Percentiles rank a stretch among this genome's conserved stretches.
phyloP scores from a whole-genome alignment of 2,888 invertebrate species.

The Drosophila bunnanda region DNA sequence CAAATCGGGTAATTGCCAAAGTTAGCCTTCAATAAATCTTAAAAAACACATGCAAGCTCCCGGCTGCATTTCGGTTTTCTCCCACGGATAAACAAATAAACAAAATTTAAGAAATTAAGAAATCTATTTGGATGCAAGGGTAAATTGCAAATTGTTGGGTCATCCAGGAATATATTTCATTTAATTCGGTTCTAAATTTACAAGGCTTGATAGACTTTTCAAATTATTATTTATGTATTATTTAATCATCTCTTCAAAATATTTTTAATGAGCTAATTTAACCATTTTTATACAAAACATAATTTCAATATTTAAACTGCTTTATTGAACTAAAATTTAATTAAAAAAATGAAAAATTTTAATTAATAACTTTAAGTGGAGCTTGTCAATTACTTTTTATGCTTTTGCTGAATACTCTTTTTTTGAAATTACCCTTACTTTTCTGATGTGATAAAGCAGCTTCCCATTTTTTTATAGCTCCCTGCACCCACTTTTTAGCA shows the following conservation, averaged over 20 bases:
- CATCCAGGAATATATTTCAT: slow-evolving; percentile 27
- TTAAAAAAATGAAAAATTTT: no score
- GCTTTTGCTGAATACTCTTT: no score
- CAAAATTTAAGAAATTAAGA: slow-evolving; percentile 44
- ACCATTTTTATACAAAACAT: no score
- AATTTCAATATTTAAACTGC: background rate
- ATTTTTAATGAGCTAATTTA: no score
- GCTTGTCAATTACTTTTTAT: background rate
- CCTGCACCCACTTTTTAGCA: slow-evolving; percentile 5
- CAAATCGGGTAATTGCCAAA: slow-evolving; percentile 7
- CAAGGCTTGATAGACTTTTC: background rate
- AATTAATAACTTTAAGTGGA: background rate
- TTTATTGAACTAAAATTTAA: background rate
- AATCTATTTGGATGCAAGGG: slow-evolving; percentile 22
- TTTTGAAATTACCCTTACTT: no score
- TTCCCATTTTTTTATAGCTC: background rate
- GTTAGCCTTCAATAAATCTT: slow-evolving; percentile 50
- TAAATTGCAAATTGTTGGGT: slow-evolving; percentile 70
- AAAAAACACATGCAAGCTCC: slow-evolving; percentile 43
- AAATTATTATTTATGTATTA: no score
- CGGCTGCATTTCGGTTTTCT: slow-evolving; percentile 14
- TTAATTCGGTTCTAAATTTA: background rate
- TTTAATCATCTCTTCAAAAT: no score
- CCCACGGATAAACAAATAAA: slow-evolving; percentile 54
- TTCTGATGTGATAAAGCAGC: background rate